phyloP scores from a whole-genome alignment of 2,888 invertebrate genomes.

The Pyrgus malvae region DNA sequence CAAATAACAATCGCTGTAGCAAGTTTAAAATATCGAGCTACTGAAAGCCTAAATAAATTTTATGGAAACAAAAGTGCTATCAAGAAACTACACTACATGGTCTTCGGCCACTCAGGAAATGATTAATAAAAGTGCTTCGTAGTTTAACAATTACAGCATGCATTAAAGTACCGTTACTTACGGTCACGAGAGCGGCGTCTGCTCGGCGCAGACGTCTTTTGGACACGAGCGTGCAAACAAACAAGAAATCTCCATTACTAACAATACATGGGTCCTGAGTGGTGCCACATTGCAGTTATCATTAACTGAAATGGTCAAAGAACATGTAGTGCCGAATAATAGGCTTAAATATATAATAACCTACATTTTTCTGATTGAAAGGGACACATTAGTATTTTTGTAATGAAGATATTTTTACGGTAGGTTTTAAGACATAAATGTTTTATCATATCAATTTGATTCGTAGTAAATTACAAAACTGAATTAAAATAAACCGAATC shows the following conservation, averaged over 20 bases:
- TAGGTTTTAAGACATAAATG: no score
- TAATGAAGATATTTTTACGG: no score
- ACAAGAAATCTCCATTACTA: constrained; percentile 43
- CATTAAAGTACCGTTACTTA: constrained; percentile 64
- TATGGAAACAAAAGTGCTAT: constrained; percentile 13
- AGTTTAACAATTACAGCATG: constrained; percentile 37
- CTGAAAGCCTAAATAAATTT: constrained; percentile 11
- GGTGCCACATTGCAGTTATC: constrained; percentile 52
- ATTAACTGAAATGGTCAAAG: constrained; percentile 54
- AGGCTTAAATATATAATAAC: background rate
- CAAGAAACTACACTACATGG: constrained; percentile 20
- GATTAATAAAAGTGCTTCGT: constrained; percentile 61
- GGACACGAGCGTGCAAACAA: constrained; percentile 56
- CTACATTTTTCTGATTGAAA: no score
- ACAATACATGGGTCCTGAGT: constrained; percentile 23
- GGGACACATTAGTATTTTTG: no score
- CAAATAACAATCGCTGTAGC: background rate
- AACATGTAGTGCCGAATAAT: constrained; percentile 5
- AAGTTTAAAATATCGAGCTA: constrained; percentile 1
- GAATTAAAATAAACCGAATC: no score
- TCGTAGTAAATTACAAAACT: no score
- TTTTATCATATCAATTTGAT: no score
- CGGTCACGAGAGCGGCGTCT: constrained; percentile 58
- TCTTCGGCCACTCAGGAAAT: constrained; percentile 61
- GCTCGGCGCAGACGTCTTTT: constrained; percentile 62